These are phyloP conservation scores for Paratrypauchen microcephalus DNA, from an alignment of 2,797 vertebrate genomes.

Conservation along the genomic window DNA sequence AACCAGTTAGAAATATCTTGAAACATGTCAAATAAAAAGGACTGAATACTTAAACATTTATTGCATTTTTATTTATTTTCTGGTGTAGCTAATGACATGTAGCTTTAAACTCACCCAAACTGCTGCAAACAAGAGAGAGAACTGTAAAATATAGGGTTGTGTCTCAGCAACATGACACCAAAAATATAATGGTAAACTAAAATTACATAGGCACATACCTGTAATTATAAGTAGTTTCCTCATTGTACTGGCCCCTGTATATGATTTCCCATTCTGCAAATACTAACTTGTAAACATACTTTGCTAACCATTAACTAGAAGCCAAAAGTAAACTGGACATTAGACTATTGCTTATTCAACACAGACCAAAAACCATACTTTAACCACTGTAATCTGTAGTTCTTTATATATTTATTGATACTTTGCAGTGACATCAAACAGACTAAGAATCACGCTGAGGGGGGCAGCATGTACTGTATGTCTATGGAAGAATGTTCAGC, in stretches of 20 bases:
- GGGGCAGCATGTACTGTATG: no score
- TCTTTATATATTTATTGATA: not conserved
- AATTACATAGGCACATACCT: conserved; percentile 38
- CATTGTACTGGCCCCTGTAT: conserved; percentile 30
- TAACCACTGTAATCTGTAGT: not conserved
- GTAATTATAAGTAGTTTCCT: conserved; percentile 35
- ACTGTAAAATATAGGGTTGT: conserved; percentile 44
- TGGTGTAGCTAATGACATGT: not conserved
- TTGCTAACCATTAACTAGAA: conserved; percentile 44
- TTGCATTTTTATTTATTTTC: not conserved
- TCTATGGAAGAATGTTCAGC: no score
- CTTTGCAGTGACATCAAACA: no score
- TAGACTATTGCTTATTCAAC: conserved; percentile 15
- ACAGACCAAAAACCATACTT: conserved; percentile 7
- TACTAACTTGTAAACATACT: not conserved
- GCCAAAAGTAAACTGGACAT: not conserved
- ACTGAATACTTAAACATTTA: not conserved
- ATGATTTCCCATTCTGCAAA: not conserved
- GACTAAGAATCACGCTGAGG: no score
- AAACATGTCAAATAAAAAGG: not conserved
- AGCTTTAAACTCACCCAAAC: conserved; percentile 52
- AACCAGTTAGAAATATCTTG: not conserved
- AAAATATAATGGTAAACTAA: not conserved
- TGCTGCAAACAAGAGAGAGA: conserved; percentile 43
- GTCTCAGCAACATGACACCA: conserved; percentile 3